Percentiles rank a stretch among this genome's conserved stretches.
These are phyloP conservation scores for Lepidurus arcticus DNA, from an alignment of 1,140 invertebrate species.

Conservation along the genomic window DNA sequence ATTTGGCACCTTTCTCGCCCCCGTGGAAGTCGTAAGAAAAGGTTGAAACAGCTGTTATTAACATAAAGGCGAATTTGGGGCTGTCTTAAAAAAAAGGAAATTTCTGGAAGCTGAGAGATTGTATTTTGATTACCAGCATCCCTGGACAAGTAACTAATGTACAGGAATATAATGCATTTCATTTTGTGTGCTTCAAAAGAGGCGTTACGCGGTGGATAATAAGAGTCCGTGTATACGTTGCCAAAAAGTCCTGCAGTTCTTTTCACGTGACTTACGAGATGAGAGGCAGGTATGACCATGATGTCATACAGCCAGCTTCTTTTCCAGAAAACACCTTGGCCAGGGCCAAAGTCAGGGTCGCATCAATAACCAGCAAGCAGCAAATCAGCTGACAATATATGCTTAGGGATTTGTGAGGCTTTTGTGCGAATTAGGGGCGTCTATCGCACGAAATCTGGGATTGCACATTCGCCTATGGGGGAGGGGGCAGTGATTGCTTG, in stretches of 20 bases:
- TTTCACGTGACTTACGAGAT: not conserved
- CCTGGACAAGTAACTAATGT: not conserved
- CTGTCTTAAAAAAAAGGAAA: too few species aligned
- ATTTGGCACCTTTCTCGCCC: not conserved
- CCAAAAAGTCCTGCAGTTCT: not conserved
- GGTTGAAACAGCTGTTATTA: not conserved
- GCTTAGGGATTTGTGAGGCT: not conserved
- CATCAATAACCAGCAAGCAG: not conserved
- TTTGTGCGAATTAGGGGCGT: not conserved
- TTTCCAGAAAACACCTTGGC: not conserved
- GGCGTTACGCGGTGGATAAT: not conserved
- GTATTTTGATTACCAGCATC: not conserved
- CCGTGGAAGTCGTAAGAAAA: not conserved
- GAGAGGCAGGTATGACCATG: constrained; percentile 4
- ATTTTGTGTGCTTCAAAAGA: not conserved
- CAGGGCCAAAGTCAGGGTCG: not conserved
- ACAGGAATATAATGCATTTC: not conserved
- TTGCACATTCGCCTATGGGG: too few species aligned
- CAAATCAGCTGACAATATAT: not conserved
- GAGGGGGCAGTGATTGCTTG: too few species aligned
- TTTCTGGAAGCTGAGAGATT: not conserved
- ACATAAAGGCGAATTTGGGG: too few species aligned
- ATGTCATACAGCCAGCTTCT: not conserved
- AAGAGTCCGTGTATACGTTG: not conserved
- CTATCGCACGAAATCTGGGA: not conserved